Conservation (phyloP, 2,797 vertebrate genomes). For the Platyrinchus mystaceus region DNA sequence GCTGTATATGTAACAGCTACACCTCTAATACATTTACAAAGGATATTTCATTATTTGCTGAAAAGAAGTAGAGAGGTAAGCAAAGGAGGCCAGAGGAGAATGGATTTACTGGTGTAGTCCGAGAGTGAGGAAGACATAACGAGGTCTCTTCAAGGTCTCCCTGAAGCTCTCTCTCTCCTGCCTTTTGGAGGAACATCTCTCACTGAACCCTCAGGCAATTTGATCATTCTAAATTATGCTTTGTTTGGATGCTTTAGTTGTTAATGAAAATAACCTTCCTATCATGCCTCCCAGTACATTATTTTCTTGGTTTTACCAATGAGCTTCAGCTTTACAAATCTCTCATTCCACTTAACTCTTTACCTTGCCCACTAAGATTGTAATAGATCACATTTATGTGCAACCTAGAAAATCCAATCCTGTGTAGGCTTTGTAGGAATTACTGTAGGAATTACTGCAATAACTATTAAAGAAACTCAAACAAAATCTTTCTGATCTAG, state of each 20-base stretch:
- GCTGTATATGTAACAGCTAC: background rate
- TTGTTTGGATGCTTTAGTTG: background rate
- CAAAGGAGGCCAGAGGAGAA: background rate
- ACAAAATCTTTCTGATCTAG: background rate
- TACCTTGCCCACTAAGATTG: background rate
- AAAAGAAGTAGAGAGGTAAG: background rate
- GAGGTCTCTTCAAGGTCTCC: background rate
- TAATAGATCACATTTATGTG: background rate
- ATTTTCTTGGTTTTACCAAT: background rate
- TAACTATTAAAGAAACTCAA: background rate
- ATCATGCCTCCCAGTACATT: background rate
- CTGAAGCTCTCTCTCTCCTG: background rate
- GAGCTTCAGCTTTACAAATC: background rate
- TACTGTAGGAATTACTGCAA: background rate
- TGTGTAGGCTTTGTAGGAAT: background rate
- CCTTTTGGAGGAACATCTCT: background rate
- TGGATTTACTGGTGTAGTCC: background rate
- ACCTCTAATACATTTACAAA: background rate
- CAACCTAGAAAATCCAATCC: background rate
- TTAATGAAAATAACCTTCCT: background rate
- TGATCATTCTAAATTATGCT: background rate
- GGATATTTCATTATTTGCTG: background rate
- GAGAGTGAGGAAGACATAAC: background rate
- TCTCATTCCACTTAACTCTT: background rate
- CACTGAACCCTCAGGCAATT: background rate